Conservation (phyloP, 1,140 invertebrate species). For the Drosophila kikkawai region DNA sequence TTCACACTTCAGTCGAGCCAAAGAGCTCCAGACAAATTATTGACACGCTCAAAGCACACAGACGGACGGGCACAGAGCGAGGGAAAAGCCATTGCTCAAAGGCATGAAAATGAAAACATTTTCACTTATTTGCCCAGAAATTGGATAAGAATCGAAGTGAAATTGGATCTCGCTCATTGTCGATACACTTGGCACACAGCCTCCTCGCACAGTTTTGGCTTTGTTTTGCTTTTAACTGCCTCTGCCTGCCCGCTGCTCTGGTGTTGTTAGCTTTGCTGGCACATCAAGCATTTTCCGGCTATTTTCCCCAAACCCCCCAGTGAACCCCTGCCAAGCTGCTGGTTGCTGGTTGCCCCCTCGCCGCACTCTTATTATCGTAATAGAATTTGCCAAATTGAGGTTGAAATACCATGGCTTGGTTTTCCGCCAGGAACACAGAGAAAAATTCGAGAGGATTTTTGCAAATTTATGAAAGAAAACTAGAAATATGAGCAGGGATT, state of each 20-base stretch:
- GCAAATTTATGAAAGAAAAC: neutral
- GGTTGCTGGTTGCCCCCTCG: slow-evolving; percentile 4
- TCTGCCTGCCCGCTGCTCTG: slow-evolving; percentile 18
- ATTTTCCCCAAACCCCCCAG: slow-evolving; percentile 50
- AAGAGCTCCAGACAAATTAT: slow-evolving; percentile 65
- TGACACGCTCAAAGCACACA: slow-evolving; percentile 62
- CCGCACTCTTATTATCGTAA: slow-evolving; percentile 78
- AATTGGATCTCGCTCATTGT: slow-evolving; percentile 84
- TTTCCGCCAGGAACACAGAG: slow-evolving; percentile 3
- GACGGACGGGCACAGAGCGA: slow-evolving; percentile 7
- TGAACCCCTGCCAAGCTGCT: slow-evolving; percentile 6
- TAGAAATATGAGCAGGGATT: neutral
- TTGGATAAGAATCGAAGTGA: slow-evolving; percentile 85
- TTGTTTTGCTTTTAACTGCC: slow-evolving; percentile 79
- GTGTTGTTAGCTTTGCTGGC: slow-evolving; percentile 27
- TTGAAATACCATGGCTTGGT: slow-evolving; percentile 75
- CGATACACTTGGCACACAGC: slow-evolving; percentile 63
- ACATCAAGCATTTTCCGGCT: slow-evolving; percentile 82
- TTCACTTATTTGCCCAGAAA: slow-evolving; percentile 83
- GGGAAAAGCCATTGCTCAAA: slow-evolving; percentile 53
- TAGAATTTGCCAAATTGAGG: slow-evolving; percentile 85
- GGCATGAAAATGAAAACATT: slow-evolving; percentile 83
- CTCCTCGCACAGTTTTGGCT: slow-evolving; percentile 35
- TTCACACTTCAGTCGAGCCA: slow-evolving; percentile 59
- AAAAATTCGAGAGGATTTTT: neutral